Evolutionary conservation across 2,888 invertebrate genomes (phyloP), one percentile per base, ranked within the genome.

Genomic region (Drosophila infuscata): DNA sequence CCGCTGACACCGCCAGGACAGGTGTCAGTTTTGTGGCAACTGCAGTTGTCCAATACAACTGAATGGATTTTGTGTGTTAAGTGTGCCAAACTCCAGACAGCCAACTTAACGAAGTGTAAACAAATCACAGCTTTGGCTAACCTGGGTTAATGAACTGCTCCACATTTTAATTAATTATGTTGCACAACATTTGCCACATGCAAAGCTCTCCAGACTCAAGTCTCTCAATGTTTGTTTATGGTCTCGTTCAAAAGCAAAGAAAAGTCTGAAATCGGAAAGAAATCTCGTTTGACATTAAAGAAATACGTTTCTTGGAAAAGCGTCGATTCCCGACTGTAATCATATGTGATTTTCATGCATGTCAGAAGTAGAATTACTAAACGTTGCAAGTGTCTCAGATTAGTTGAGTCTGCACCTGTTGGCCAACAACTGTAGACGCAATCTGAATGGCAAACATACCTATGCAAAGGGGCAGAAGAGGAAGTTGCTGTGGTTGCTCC

Each of bases 121-220:
- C 74, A 72, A 80, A 67, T 63, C 48, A 63, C 46, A 56, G 54
- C 35, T 11, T 17, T 36, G 33, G 29, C 17, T 48, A 38, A 54
- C 15, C 30, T 29, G 43, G 33, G 12, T 66, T 68, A 69, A 82
- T 74, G 72, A 82, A 76, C 74, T 68, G n/a, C 7, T 36, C 60
- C 58, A 59, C 61, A 72, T 57, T 66, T 58, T 43, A 68, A 70
- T 67, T 74, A 77, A 80, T 77, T 82, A 82, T 66, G 72, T 58
- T 58, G 70, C 64, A 69, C 46, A 68, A 57, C 48, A 41, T 12
- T 17, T 43, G 49, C 54, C 74, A 64, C 51, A 51, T 36, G 29
- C 36, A 11, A 35, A 58, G 41, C 48, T 32, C 49, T 30, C 32
- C 54, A 48, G 15, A 33, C 41, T 12, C 12, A 51, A 29, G 17